Percentiles rank a stretch among this genome's conserved stretches.
These are phyloP conservation scores for Anhinga anhinga DNA, from an alignment of 2,113 vertebrate species.

Conservation along the genomic window DNA sequence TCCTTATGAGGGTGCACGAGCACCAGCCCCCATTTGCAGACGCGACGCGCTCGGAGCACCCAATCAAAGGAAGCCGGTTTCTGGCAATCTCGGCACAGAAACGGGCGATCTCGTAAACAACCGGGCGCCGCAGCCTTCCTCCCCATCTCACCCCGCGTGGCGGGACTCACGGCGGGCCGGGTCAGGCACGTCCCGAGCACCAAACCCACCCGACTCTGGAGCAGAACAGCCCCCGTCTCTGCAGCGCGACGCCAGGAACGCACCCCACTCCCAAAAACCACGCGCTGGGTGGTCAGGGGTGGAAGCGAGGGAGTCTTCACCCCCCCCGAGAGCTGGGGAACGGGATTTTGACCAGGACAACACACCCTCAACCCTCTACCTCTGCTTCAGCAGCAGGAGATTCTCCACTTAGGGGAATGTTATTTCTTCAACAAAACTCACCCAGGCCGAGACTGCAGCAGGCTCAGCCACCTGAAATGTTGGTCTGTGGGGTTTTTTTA, in stretches of 20 bases:
- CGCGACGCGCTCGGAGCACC: fast-evolving
- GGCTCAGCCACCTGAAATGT: neutral
- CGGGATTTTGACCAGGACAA: neutral
- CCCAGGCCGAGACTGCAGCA: neutral
- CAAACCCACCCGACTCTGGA: fast-evolving
- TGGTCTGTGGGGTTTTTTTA: neutral
- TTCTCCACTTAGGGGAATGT: neutral
- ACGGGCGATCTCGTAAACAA: fast-evolving
- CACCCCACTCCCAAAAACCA: neutral
- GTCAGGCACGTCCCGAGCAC: fast-evolving
- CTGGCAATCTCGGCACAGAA: neutral
- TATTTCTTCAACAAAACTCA: neutral
- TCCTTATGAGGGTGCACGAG: neutral
- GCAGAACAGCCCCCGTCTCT: neutral
- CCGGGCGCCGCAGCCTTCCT: fast-evolving
- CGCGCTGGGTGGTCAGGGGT: fast-evolving
- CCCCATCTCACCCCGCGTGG: fast-evolving
- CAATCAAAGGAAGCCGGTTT: neutral
- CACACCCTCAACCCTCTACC: neutral
- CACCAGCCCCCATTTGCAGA: neutral
- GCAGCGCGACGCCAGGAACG: fast-evolving
- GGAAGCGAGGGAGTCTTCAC: neutral
- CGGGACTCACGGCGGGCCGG: fast-evolving
- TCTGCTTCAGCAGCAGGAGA: neutral
- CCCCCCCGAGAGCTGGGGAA: neutral